These are phyloP conservation scores for honey bee (Apis mellifera) DNA, from an alignment of 1,140 invertebrate genomes.

Conservation along the genomic window Amel_HAv3.1 CM009937.2:12525001-12525500, in stretches of 20 bases:
- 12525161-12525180: slow-evolving; percentile 74
- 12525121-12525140: slow-evolving; percentile 83
- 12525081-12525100: slow-evolving; percentile 72
- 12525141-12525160: slow-evolving; percentile 68
- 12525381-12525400: neutral
- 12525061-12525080: slow-evolving; percentile 75
- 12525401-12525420: neutral
- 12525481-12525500: neutral
- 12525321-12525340: slow-evolving; percentile 88
- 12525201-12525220: slow-evolving; percentile 83
- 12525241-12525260: slow-evolving; percentile 88
- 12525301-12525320: slow-evolving; percentile 96
- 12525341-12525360: slow-evolving; percentile 89
- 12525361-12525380: slow-evolving; percentile 82
- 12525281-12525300: slow-evolving; percentile 95
- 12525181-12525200: slow-evolving; percentile 80
- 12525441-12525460: neutral
- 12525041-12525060: slow-evolving; percentile 77
- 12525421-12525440: neutral
- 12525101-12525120: slow-evolving; percentile 83
- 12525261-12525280: slow-evolving; percentile 92
- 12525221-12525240: slow-evolving; percentile 86
- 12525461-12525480: neutral
- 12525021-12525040: slow-evolving; percentile 69
- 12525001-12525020: slow-evolving; percentile 73